phyloP scores from a whole-genome alignment of 2,888 invertebrate species.

The Parascotia fuliginaria region DNA sequence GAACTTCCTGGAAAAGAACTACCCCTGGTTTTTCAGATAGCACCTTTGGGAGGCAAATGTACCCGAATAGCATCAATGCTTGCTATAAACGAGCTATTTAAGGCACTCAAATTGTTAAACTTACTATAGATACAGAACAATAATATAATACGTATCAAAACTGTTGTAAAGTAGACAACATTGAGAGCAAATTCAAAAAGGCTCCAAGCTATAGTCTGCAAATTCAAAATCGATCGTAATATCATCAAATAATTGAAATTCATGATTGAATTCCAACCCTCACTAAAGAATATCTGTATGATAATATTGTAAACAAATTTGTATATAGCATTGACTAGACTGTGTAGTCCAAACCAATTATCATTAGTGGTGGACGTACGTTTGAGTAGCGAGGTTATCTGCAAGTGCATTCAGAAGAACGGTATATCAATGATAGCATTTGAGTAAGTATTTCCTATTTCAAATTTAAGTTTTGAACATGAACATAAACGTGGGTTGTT shows the following conservation, averaged over 20 bases:
- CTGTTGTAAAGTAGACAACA: not conserved
- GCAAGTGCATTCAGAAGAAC: constrained; percentile 17
- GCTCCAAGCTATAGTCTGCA: no score
- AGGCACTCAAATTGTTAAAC: not conserved
- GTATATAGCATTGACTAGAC: constrained; percentile 23
- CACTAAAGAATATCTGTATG: not conserved
- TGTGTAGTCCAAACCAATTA: constrained; percentile 13
- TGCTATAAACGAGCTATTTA: constrained; percentile 2
- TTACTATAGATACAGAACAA: no score
- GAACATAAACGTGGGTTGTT: no score
- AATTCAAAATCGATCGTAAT: no score
- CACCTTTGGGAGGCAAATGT: constrained; percentile 16
- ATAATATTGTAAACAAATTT: constrained; percentile 17
- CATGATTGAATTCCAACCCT: not conserved
- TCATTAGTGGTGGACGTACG: constrained; percentile 25
- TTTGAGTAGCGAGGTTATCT: constrained; percentile 27
- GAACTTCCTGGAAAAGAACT: constrained; percentile 19
- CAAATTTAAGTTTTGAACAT: not conserved
- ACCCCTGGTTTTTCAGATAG: constrained; percentile 23
- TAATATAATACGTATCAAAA: not conserved
- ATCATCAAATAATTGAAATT: no score
- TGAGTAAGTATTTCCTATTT: constrained; percentile 11
- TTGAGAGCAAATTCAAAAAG: no score
- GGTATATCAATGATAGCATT: constrained; percentile 9
- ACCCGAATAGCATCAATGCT: not conserved